A percentile compares a stretch with the other conserved stretches of the same genome.
phyloP scores from a whole-genome alignment of 2,113 vertebrate genomes.

The Ochotona princeps region DNA sequence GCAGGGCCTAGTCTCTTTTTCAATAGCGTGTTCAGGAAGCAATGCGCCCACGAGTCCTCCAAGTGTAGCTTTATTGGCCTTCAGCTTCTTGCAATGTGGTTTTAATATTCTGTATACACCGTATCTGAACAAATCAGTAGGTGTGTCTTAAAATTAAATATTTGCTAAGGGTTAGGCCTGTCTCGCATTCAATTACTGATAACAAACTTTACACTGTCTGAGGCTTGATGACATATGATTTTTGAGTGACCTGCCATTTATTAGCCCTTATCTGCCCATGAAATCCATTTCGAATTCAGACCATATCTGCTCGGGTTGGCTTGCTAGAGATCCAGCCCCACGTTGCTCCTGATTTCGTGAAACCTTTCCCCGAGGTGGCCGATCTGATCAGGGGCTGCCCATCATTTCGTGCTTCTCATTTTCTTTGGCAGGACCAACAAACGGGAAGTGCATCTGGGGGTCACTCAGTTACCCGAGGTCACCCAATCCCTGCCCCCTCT shows the following conservation, averaged over 20 bases:
- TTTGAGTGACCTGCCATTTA: constrained; percentile 83
- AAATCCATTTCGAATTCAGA: constrained; percentile 89
- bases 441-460: constrained; percentile 79
- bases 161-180: constrained; percentile 80
- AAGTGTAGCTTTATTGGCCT: constrained; percentile 56
- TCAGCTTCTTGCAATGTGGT: constrained; percentile 74
- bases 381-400: constrained; percentile 85
- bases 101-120: constrained; percentile 77
- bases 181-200: constrained; percentile 82
- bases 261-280: constrained; percentile 85
- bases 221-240: constrained; percentile 80
- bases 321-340: constrained; percentile 86
- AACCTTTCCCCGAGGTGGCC: constrained; percentile 87
- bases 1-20: constrained; percentile 11
- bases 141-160: constrained; percentile 84
- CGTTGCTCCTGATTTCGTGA: constrained; percentile 87
- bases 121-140: constrained; percentile 80
- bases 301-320: constrained; percentile 84
- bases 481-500: constrained; percentile 51
- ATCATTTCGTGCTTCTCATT: constrained; percentile 87
- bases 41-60: background rate
- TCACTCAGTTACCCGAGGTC: constrained; percentile 78
- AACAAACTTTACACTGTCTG: constrained; percentile 80
- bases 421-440: constrained; percentile 85
- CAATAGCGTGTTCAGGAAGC: background rate